Conservation (phyloP, 2,113 vertebrate genomes). For the Rhinopomastus cyanomelas region DNA sequence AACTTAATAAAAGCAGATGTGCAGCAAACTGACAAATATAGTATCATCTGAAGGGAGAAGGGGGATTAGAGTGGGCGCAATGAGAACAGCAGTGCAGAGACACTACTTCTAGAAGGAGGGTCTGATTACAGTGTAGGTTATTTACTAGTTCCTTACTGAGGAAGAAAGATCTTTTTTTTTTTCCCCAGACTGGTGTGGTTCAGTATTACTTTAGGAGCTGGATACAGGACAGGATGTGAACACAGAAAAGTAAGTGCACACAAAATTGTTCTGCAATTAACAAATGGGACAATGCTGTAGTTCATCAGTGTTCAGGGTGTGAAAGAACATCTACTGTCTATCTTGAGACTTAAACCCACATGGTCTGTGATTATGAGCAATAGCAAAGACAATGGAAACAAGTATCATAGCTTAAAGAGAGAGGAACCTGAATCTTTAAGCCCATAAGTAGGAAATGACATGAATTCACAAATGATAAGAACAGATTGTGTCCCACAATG, state of each 20-base stretch:
- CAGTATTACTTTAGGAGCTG: not conserved
- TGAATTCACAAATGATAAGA: not conserved
- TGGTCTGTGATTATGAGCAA: not conserved
- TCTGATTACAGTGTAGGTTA: not conserved
- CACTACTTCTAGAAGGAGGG: not conserved
- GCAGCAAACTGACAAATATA: not conserved
- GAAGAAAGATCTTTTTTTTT: not conserved
- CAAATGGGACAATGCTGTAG: not conserved
- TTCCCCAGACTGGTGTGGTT: not conserved
- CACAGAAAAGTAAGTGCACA: not conserved
- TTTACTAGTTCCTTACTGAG: not conserved
- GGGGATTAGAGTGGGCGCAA: not conserved
- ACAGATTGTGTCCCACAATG: rapidly evolving
- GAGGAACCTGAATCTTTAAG: not conserved
- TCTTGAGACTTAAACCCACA: not conserved
- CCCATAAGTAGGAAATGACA: not conserved
- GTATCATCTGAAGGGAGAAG: not conserved
- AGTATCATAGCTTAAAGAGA: not conserved
- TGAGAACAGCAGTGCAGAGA: not conserved
- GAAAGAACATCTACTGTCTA: not conserved
- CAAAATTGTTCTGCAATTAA: not conserved
- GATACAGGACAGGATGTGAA: not conserved
- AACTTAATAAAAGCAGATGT: slow-evolving; percentile 11
- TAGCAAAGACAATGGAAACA: not conserved
- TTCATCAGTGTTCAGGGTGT: not conserved